A percentile compares a stretch with the other conserved stretches of the same genome.
These are phyloP conservation scores for Pyxicephalus adspersus DNA, from an alignment of 2,113 vertebrate genomes.

Conservation along the genomic window DNA sequence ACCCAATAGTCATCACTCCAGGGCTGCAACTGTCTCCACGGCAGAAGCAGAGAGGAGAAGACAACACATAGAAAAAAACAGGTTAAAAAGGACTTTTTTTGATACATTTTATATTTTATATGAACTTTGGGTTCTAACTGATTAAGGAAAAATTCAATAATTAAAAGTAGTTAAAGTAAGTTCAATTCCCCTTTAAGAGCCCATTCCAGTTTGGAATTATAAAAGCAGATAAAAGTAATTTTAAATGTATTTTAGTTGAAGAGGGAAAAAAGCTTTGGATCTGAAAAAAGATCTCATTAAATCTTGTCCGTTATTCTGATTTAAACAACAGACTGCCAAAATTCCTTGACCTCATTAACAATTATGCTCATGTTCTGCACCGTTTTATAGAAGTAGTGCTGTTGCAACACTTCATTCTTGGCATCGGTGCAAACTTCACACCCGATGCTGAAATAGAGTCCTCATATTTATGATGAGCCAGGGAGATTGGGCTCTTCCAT, in stretches of 20 bases:
- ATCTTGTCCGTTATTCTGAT: not conserved
- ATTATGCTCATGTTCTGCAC: constrained; percentile 23
- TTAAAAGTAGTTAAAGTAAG: too few species aligned
- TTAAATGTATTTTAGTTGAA: not conserved
- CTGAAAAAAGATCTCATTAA: not conserved
- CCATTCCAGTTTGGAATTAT: too few species aligned
- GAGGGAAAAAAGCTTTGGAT: not conserved
- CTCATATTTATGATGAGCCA: constrained; percentile 28
- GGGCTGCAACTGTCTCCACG: too few species aligned
- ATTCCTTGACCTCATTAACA: constrained; percentile 36
- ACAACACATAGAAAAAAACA: too few species aligned
- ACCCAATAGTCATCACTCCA: too few species aligned
- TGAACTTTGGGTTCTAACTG: too few species aligned
- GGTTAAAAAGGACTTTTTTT: too few species aligned
- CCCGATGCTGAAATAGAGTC: constrained; percentile 17
- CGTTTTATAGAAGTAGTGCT: constrained; percentile 14
- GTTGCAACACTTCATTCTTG: constrained; percentile 12
- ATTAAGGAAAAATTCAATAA: too few species aligned
- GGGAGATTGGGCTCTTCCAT: not conserved
- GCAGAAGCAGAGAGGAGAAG: too few species aligned
- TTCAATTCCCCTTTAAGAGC: too few species aligned
- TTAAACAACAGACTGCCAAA: constrained; percentile 20
- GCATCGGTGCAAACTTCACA: constrained; percentile 5
- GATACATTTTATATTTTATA: too few species aligned
- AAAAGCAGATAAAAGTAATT: not conserved